Conservation (phyloP, 2,888 invertebrate species). For the Tinea semifulvella region DNA sequence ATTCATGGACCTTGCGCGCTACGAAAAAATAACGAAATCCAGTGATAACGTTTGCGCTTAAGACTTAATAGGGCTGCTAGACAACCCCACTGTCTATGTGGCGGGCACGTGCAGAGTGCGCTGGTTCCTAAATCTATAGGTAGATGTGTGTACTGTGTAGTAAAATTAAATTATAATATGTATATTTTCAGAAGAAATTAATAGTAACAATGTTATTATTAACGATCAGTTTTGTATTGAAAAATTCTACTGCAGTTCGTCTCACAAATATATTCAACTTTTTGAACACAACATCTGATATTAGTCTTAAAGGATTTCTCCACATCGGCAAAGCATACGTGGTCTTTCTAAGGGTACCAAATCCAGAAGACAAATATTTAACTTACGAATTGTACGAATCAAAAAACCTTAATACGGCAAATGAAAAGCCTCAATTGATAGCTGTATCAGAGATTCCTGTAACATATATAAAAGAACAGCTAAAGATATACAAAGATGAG, state of each 20-base stretch:
- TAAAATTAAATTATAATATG: no score
- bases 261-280: slow-evolving; percentile 46
- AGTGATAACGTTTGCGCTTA: no score
- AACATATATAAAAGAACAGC: slow-evolving; percentile 42
- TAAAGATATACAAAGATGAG: slow-evolving; percentile 36
- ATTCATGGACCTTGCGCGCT: no score
- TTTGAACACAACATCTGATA: slow-evolving; percentile 40
- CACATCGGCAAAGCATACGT: slow-evolving; percentile 50
- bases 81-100: no score
- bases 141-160: no score
- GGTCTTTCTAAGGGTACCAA: slow-evolving; percentile 37
- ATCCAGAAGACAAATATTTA: slow-evolving; percentile 39
- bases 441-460: slow-evolving; percentile 48
- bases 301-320: slow-evolving; percentile 38
- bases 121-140: no score
- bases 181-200: slow-evolving; percentile 28
- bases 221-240: slow-evolving; percentile 20
- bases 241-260: slow-evolving; percentile 30
- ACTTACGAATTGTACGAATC: slow-evolving; percentile 48
- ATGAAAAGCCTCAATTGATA: slow-evolving; percentile 34
- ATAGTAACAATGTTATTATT: slow-evolving; percentile 20
- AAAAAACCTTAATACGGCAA: slow-evolving; percentile 32
- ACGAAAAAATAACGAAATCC: no score
- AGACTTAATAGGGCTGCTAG: no score
- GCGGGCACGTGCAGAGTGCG: no score